Evolutionary conservation across 2,113 vertebrate genomes (phyloP).

Genomic region (Procavia capensis): DNA sequence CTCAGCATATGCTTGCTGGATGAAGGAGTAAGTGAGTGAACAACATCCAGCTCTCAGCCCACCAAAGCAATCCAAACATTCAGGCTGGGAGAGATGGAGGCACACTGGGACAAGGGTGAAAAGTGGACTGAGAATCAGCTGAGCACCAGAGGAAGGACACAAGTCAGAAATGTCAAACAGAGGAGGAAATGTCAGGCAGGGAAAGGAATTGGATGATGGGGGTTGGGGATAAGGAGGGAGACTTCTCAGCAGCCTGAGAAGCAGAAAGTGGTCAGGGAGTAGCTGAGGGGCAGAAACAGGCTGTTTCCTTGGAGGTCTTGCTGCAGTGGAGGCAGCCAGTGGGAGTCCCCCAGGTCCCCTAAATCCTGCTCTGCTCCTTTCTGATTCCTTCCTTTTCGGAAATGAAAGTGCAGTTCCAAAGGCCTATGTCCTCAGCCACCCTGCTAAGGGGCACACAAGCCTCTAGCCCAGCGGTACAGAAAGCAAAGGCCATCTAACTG

Average conservation of each 20-base stretch:
- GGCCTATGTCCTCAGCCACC: neutral
- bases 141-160: conserved; percentile 61
- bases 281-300: neutral
- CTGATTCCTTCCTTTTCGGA: conserved; percentile 24
- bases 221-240: neutral
- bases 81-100: neutral
- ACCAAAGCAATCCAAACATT: neutral
- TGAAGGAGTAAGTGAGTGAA: neutral
- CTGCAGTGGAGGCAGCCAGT: neutral
- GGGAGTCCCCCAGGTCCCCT: neutral
- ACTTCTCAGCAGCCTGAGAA: neutral
- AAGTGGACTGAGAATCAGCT: neutral
- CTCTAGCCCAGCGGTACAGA: neutral
- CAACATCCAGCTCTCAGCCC: neutral
- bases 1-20: neutral
- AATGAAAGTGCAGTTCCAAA: neutral
- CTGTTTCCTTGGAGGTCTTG: neutral
- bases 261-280: neutral
- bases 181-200: neutral
- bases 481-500: neutral
- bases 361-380: neutral
- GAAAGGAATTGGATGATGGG: neutral
- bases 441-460: neutral
- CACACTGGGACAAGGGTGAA: neutral
- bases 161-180: neutral